A percentile compares a stretch with the other conserved stretches of the same genome.
These are phyloP conservation scores for Egretta garzetta DNA, from an alignment of 2,113 vertebrate genomes.

Conservation along the genomic window DNA sequence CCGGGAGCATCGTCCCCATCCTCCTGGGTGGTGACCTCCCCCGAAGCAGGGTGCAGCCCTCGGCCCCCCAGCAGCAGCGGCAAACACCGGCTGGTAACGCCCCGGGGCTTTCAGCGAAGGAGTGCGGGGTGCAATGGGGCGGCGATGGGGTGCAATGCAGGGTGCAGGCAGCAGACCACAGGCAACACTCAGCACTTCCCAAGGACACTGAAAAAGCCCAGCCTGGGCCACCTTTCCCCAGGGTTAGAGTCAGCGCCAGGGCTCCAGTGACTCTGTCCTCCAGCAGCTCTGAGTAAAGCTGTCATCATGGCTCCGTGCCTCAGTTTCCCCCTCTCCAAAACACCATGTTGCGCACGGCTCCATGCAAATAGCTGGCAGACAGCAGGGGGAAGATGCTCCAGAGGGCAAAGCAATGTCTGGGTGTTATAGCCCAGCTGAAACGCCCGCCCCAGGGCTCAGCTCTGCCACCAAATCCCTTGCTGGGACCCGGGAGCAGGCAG, in stretches of 20 bases:
- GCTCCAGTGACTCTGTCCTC: neutral
- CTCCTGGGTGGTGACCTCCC: neutral
- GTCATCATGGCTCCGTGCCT: neutral
- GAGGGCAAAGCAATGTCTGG: constrained; percentile 1
- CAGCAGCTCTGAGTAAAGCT: constrained; percentile 39
- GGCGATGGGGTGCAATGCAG: neutral
- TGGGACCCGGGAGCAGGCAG: neutral
- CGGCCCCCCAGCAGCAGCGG: rapidly evolving
- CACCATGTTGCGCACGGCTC: neutral
- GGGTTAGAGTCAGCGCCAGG: neutral
- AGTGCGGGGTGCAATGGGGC: neutral
- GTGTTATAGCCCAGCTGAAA: neutral
- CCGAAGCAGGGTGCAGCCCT: neutral
- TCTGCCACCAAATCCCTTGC: rapidly evolving
- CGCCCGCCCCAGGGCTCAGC: neutral
- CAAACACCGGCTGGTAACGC: neutral
- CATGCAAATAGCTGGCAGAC: neutral
- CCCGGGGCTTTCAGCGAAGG: neutral
- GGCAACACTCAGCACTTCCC: neutral
- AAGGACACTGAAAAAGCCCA: neutral
- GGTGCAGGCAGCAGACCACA: neutral
- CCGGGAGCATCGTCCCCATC: neutral
- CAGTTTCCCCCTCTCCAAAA: neutral
- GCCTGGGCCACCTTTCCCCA: neutral
- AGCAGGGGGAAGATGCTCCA: neutral